Base-by-base conservation (phyloP, 53 echinoderm and acorn worm species). In the Patiria pectinifera region DNA sequence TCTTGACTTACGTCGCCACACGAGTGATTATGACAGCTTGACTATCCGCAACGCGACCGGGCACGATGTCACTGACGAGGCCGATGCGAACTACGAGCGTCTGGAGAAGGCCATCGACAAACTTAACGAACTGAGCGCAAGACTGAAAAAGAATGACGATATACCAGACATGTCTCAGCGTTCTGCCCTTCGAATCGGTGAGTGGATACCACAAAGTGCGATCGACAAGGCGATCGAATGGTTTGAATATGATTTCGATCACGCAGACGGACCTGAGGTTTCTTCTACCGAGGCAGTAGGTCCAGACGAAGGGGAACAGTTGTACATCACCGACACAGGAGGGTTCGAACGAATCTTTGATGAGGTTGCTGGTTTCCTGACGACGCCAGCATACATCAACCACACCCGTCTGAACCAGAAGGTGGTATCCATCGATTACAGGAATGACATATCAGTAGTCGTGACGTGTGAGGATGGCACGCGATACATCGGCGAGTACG, bases 231-330 rank as follows among this genome's bases (percentile, higher is more conserved):
- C 35, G 35, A 86, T 13, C 3, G 66, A 45, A 44, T 93, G 89
- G 89, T 89, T 89, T 71, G 75, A 71, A 14, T 83, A 45, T 3
- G 93, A 93, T 26, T 93, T 93, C 62, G 93, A 93, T 62, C 76
- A 89, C 60, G 90, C 59, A 1, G 83, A 90, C 14, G 2, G 62
- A 11, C 48, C 78, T 1, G 83, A 93, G 16, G 91, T 91, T 4
- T 45, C 85, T 4, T 93, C 93, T 14, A 24, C 72, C 13, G 4
- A 53, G 58, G 8, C 44, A 10, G 23, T 78, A 22, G n/a, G 80
- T 9, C 9, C 21, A 11, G 58, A 26, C 47, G 47, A 62, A 6
- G 90, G 62, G 12, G 69, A 62, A 59, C 77, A 66, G 3, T 47
- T 60, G 69, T 83, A 82, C 84, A 24, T 93, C n/a, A 93, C 47